Evolutionary conservation across 2,888 invertebrate genomes (phyloP).

Genomic region (Protodeltote pygarga): DNA sequence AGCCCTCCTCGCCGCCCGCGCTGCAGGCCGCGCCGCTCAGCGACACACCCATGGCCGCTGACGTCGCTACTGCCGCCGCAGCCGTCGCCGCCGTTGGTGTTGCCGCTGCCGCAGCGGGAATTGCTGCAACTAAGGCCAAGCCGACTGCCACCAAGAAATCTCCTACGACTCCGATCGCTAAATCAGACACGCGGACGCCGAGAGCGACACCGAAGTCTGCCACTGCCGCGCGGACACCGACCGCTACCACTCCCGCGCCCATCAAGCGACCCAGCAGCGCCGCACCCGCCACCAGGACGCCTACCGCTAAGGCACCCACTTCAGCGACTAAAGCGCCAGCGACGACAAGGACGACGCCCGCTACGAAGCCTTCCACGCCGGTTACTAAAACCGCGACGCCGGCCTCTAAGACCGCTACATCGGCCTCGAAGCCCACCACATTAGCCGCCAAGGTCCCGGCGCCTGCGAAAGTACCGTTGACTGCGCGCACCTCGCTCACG

Average conservation of each 20-base stretch:
- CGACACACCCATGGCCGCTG: constrained; percentile 53
- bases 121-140: constrained; percentile 48
- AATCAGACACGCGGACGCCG: constrained; percentile 54
- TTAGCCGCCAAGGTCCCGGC: constrained; percentile 53
- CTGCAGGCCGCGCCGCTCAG: constrained; percentile 49
- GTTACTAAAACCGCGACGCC: constrained; percentile 30
- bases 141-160: constrained; percentile 54
- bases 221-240: constrained; percentile 56
- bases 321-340: constrained; percentile 42
- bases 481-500: constrained; percentile 25
- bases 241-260: constrained; percentile 50
- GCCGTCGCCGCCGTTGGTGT: constrained; percentile 54
- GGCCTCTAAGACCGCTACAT: constrained; percentile 14
- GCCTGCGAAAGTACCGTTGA: constrained; percentile 36
- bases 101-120: constrained; percentile 49
- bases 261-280: constrained; percentile 47
- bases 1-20: constrained; percentile 45
- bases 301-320: constrained; percentile 44
- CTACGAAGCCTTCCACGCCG: constrained; percentile 40
- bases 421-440: constrained; percentile 28
- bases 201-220: constrained; percentile 55
- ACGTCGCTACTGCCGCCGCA: constrained; percentile 54
- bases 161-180: constrained; percentile 58
- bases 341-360: constrained; percentile 38
- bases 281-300: constrained; percentile 48